These are phyloP conservation scores for Dicyrtomina minuta DNA, from an alignment of 2,888 invertebrate genomes.

Conservation along the genomic window DNA sequence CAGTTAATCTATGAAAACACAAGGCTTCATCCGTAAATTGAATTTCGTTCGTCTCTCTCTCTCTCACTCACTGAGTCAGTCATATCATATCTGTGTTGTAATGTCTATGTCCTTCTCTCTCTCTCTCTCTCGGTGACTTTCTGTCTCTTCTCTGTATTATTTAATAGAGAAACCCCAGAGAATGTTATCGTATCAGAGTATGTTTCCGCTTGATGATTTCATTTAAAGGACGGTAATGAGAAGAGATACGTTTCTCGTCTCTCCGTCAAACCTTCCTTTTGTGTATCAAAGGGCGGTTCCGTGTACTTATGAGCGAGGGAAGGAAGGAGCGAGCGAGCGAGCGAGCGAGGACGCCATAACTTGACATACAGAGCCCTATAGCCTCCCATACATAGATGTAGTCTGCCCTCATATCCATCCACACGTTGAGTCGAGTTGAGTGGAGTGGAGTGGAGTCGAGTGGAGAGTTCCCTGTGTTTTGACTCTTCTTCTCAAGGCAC, in stretches of 20 bases:
- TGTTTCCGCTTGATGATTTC: conserved; percentile 47
- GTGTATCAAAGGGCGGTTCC: conserved; percentile 30
- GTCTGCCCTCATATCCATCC: not conserved
- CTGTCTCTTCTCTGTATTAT: conserved; percentile 25
- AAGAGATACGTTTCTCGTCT: conserved; percentile 32
- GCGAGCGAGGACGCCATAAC: too few relatives aligned
- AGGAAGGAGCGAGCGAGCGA: too few relatives aligned
- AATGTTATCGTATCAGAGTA: conserved; percentile 34
- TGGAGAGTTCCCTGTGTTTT: too few relatives aligned
- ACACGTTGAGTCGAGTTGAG: too few relatives aligned
- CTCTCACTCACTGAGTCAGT: conserved; percentile 21
- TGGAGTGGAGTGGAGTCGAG: too few relatives aligned
- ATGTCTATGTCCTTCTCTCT: conserved; percentile 15
- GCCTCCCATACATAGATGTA: not conserved
- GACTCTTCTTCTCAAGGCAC: not conserved
- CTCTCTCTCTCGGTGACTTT: conserved; percentile 4
- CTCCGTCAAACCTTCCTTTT: conserved; percentile 28
- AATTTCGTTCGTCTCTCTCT: conserved; percentile 26
- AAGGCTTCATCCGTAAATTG: conserved; percentile 35
- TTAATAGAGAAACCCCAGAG: conserved; percentile 33
- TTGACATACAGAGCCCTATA: not conserved
- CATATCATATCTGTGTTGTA: conserved; percentile 28
- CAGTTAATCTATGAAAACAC: conserved; percentile 28
- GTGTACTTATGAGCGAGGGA: not conserved
- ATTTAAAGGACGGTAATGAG: conserved; percentile 47